Conservation (phyloP, 2,888 invertebrate genomes). For the Griposia aprilina region DNA sequence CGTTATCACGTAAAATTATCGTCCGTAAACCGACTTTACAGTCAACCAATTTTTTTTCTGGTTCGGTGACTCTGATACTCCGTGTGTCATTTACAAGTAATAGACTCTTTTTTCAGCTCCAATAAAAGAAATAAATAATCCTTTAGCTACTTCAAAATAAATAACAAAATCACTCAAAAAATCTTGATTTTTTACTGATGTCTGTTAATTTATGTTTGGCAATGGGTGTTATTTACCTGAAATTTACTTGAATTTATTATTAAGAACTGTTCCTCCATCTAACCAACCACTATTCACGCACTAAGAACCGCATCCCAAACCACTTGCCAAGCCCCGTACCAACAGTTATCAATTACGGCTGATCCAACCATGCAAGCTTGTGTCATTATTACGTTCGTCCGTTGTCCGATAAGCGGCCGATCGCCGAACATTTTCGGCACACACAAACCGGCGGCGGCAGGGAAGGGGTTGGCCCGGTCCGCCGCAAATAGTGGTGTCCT, state of each 20-base stretch:
- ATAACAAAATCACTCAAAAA: too few species aligned
- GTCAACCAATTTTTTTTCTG: too few species aligned
- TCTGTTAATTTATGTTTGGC: too few species aligned
- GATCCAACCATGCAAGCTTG: conserved; percentile 15
- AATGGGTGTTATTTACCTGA: too few species aligned
- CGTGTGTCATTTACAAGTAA: not conserved
- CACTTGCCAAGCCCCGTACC: not conserved
- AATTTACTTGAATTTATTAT: too few species aligned
- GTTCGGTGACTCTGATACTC: not conserved
- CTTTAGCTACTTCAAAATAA: too few species aligned
- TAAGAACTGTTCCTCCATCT: not conserved
- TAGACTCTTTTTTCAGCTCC: not conserved
- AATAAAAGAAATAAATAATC: too few species aligned
- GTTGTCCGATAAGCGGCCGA: not conserved
- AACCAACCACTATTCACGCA: conserved; percentile 2
- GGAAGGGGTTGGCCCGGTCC: conserved; percentile 40
- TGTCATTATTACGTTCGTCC: conserved; percentile 9
- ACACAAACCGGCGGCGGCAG: conserved; percentile 33
- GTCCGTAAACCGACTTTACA: too few species aligned
- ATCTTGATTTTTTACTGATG: too few species aligned
- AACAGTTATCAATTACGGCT: conserved; percentile 34
- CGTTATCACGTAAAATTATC: too few species aligned
- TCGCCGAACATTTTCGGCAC: conserved; percentile 45
- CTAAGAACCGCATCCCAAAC: not conserved
- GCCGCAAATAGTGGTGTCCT: conserved; percentile 61